These are phyloP conservation scores for Spialia ferax DNA, from an alignment of 2,888 invertebrate species.

Conservation along the genomic window DNA sequence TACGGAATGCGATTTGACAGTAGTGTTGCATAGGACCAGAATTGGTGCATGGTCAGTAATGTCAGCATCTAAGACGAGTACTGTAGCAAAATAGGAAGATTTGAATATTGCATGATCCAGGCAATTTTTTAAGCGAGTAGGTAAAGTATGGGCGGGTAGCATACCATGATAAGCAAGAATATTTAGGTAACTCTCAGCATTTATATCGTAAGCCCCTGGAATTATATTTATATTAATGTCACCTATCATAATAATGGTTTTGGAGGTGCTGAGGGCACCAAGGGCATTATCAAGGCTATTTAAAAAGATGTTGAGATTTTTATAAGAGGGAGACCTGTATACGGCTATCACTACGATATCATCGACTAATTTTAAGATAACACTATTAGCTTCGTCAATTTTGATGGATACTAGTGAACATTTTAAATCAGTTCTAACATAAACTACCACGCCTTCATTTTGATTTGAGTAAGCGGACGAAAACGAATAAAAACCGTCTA, in stretches of 20 bases:
- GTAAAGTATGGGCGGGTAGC: neutral
- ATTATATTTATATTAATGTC: constrained; percentile 2
- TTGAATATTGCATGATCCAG: neutral
- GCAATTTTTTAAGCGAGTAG: neutral
- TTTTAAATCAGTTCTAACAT: neutral
- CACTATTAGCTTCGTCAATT: neutral
- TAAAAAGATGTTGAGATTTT: neutral
- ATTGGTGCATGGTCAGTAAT: neutral
- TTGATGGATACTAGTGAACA: neutral
- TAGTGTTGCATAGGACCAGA: neutral
- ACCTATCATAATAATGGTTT: neutral
- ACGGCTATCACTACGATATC: neutral
- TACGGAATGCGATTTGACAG: neutral
- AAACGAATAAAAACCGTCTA: neutral
- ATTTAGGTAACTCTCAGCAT: neutral
- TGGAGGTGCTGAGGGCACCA: neutral
- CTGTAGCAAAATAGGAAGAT: neutral
- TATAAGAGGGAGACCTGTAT: neutral
- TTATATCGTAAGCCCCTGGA: neutral
- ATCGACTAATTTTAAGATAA: neutral
- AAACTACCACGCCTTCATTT: neutral
- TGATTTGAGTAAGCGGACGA: neutral
- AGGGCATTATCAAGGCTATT: neutral
- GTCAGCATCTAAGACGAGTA: neutral
- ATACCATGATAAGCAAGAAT: neutral